These are phyloP conservation scores for Tiliqua scincoides DNA, from an alignment of 2,113 vertebrate species.

Conservation along the genomic window DNA sequence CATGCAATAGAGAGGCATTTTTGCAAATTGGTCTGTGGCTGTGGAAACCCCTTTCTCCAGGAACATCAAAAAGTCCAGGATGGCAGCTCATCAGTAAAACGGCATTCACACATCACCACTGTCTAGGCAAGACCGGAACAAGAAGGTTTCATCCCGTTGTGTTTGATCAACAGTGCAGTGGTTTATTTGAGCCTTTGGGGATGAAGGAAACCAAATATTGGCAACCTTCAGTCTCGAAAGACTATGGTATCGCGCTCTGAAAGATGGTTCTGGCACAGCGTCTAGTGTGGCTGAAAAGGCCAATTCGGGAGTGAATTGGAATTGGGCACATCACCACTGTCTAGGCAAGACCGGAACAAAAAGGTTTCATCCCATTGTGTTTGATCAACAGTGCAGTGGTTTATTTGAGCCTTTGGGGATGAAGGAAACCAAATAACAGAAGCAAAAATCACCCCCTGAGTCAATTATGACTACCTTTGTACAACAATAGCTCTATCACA, in stretches of 20 bases:
- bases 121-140: background rate
- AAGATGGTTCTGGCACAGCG: too few species aligned
- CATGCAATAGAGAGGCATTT: too few species aligned
- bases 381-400: background rate
- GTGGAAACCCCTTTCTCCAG: background rate
- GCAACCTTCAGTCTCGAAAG: too few species aligned
- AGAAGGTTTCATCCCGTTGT: background rate
- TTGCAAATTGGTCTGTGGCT: background rate
- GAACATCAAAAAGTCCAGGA: background rate
- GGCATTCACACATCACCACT: background rate
- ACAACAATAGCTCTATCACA: conserved; percentile 14
- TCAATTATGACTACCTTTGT: background rate
- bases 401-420: background rate
- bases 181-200: background rate
- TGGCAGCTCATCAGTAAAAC: background rate
- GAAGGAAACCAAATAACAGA: background rate
- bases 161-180: background rate
- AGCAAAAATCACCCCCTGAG: background rate
- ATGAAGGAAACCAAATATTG: too few species aligned
- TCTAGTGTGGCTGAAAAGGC: too few species aligned
- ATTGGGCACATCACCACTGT: background rate
- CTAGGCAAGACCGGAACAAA: background rate
- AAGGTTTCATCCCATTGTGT: background rate
- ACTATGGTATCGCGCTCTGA: too few species aligned
- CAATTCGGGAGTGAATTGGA: too few species aligned